Base-by-base conservation (phyloP, 2,797 vertebrate genomes). In the Rhinichthys osculus region DNA sequence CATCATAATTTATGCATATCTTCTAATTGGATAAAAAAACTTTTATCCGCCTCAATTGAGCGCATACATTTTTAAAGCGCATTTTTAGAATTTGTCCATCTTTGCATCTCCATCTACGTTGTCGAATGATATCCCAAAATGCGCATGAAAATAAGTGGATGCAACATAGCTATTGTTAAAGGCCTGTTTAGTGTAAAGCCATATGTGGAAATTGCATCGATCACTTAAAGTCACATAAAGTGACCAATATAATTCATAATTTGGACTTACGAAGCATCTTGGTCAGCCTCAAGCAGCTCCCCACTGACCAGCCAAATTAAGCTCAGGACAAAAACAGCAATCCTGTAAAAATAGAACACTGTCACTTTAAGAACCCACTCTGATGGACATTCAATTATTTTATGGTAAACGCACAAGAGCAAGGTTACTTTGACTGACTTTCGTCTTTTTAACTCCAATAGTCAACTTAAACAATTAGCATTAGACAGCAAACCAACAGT, bases 201-300 rank as follows among this genome's bases (percentile, higher is more conserved):
- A 30, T 13, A 13, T 16, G 3, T 70, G 21, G 19, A 54, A 50
- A 10, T 52, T 2, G 14, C 64, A 17, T 33, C 3, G 3, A 7
- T 66, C 14, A 66, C 6, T 33, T 33, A 17, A 66, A 30, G 27
- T 66, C 27, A 16, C n/a, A 27, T 0, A 62, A 62, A 30, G 11
- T 30, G 27, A 16, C 14, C 3, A 33, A 66, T 4, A 17, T 8
- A 17, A 17, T 33, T 33, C 14, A 66, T 33, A 66, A 78, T 21
- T 82, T 69, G 35, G 85, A 40, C 95, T 95, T 89, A 96, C 95
- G 94, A 84, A 86, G 94, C 91, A 89, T 94, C 90, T 90, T 96
- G 96, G 87, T 96, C 92, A 69, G 89, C 88, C 88, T 96, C 96
- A n/a, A 96, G 91, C 84, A 90, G 94, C 54, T 90, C 93, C 84